These are phyloP conservation scores for Numida meleagris DNA, from an alignment of 2,113 vertebrate species.

Conservation along the genomic window DNA sequence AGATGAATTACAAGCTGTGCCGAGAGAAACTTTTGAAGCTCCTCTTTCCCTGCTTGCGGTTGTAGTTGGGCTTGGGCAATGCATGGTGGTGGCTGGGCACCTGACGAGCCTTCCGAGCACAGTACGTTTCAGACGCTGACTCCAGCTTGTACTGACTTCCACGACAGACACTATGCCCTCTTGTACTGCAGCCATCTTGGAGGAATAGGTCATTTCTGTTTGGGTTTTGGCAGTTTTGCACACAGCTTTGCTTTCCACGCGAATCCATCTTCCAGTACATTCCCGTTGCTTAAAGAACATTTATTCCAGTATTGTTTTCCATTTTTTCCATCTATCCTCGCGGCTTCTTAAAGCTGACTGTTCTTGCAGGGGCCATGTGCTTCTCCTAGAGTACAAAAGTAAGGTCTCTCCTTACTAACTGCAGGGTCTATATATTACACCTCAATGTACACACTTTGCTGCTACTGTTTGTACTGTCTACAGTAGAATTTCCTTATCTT, in stretches of 20 bases:
- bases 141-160: constrained; percentile 67
- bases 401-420: constrained; percentile 82
- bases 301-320: constrained; percentile 70
- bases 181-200: constrained; percentile 67
- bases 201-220: constrained; percentile 64
- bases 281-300: constrained; percentile 68
- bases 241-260: constrained; percentile 76
- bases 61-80: not conserved
- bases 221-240: constrained; percentile 70
- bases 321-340: constrained; percentile 50
- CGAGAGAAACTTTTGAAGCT: not conserved
- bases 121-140: constrained; percentile 28
- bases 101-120: not conserved
- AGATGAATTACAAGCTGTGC: not conserved
- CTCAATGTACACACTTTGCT: constrained; percentile 89
- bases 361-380: constrained; percentile 79
- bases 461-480: constrained; percentile 93
- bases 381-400: constrained; percentile 78
- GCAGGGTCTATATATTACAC: constrained; percentile 87
- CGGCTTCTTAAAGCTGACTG: constrained; percentile 79
- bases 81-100: constrained; percentile 8
- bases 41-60: not conserved
- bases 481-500: constrained; percentile 85
- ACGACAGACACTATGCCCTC: constrained; percentile 47
- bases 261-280: constrained; percentile 72